Evolutionary conservation across 1,140 invertebrate genomes (phyloP), one percentile per base, ranked within the genome.

Genomic region (Antheraea mylitta): DNA sequence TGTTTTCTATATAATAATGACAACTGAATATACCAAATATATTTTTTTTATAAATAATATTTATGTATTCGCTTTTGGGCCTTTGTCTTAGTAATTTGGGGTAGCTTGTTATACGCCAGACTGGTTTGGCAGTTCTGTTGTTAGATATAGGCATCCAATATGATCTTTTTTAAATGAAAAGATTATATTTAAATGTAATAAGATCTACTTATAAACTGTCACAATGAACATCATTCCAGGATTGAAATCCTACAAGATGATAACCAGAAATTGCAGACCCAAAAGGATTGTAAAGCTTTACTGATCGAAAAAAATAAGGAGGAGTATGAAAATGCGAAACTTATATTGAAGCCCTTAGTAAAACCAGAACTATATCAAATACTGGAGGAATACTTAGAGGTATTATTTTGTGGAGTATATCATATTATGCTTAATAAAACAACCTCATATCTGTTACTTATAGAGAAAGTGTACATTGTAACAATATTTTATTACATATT

Each of bases 371-470:
- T 74, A 22, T 70, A 62, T 58, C 37, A 64, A 36, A 66, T 71
- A 62, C 60, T 74, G 42, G 72, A 71, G 9, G 72, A 71, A n/a
- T 62, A 66, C 11, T 18, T 69, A 42, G 69, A 74, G 72, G 72
- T 74, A 45, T 53, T 16, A 16, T 53, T 53, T n/a, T 16, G 1
- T 53, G 13, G 6, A 13, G 45, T 53, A 42, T 42, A 30, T 30
- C 2, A 11, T 42, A 42, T 42, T 42, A 8, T 42, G 38, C 7
- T 42, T 42, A 11, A 10, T 42, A 10, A 42, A 8, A 42, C 3
- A 42, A 10, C 38, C 7, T 8, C 7, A 42, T 10, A 42, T 42
- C 38, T 42, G 1, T 42, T 42, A 11, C 38, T 42, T 11, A 11
- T 42, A 42, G 2, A 42, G 38, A 4, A 42, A 42, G 38, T 10